Evolutionary conservation across 2,888 invertebrate genomes (phyloP).

Genomic region (Empis stercorea): DNA sequence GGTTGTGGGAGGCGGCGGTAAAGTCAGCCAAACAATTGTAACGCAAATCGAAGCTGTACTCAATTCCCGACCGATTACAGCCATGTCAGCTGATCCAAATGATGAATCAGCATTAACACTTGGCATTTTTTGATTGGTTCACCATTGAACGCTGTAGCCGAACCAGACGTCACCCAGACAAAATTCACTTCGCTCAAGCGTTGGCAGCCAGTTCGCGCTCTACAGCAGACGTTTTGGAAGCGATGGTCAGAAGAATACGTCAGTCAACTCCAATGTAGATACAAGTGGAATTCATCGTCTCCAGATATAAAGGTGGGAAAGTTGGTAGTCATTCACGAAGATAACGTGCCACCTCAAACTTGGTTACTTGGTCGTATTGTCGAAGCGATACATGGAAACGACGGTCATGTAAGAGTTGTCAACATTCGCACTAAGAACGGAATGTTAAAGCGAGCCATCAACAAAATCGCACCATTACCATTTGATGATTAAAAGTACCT

Average conservation of each 20-base stretch:
- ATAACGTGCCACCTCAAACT: constrained; percentile 6
- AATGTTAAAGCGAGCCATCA: not conserved
- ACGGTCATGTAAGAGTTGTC: constrained; percentile 6
- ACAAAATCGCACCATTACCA: constrained; percentile 8
- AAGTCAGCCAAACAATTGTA: no score
- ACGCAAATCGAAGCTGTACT: no score
- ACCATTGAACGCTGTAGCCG: not conserved
- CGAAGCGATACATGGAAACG: constrained; percentile 1
- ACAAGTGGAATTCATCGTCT: constrained; percentile 7
- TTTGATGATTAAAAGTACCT: not conserved
- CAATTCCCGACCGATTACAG: no score
- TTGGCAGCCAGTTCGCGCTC: constrained; percentile 5
- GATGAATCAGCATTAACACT: not conserved
- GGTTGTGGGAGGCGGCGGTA: no score
- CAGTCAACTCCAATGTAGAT: constrained; percentile 2
- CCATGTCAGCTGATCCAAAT: no score
- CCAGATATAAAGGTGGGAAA: constrained; percentile 2
- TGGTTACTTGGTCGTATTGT: constrained; percentile 8
- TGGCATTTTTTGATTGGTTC: not conserved
- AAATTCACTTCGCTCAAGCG: not conserved
- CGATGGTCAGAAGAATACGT: constrained; percentile 6
- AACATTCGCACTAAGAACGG: constrained; percentile 4
- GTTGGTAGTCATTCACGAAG: constrained; percentile 4
- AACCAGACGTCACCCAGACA: constrained; percentile 1
- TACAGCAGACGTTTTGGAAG: constrained; percentile 8